Percentiles rank a stretch among this genome's conserved stretches.
These are phyloP conservation scores for Coleophora flavipennella DNA, from an alignment of 2,888 invertebrate genomes.

Conservation along the genomic window DNA sequence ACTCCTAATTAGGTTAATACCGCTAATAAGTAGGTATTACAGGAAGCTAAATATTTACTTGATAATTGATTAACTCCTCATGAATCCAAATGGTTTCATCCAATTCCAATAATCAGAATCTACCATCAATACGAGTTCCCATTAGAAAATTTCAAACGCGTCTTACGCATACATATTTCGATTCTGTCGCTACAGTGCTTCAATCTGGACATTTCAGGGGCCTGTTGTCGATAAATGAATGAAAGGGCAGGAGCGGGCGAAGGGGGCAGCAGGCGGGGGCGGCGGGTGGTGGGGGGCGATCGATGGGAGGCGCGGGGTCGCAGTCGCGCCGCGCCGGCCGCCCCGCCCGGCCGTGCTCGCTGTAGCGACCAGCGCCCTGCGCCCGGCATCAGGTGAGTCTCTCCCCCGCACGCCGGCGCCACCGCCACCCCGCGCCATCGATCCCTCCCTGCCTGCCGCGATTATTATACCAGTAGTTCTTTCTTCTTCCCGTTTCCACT, in stretches of 20 bases:
- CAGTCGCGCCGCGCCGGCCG: slow-evolving; percentile 49
- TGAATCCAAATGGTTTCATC: too few species aligned
- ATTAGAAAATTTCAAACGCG: too few species aligned
- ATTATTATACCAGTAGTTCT: neutral
- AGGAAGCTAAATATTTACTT: too few species aligned
- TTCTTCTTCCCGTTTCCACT: too few species aligned
- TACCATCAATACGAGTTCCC: too few species aligned
- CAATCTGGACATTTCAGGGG: too few species aligned
- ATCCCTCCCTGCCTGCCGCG: neutral
- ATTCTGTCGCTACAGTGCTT: too few species aligned
- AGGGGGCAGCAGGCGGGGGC: slow-evolving; percentile 13
- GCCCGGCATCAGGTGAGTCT: slow-evolving; percentile 2
- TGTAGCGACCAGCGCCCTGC: slow-evolving; percentile 5
- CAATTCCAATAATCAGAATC: too few species aligned
- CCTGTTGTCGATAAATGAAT: neutral
- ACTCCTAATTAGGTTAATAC: too few species aligned
- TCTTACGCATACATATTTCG: too few species aligned
- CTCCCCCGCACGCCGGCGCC: slow-evolving; percentile 6
- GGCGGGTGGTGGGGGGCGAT: slow-evolving; percentile 24
- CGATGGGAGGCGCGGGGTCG: slow-evolving; percentile 45
- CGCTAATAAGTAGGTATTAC: too few species aligned
- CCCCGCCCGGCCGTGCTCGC: slow-evolving; percentile 37
- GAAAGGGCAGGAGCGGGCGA: neutral
- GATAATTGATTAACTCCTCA: too few species aligned
- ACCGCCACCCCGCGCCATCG: neutral